Base-by-base conservation (phyloP, 1,140 invertebrate species). In the Acromyrmex echinatior region DNA sequence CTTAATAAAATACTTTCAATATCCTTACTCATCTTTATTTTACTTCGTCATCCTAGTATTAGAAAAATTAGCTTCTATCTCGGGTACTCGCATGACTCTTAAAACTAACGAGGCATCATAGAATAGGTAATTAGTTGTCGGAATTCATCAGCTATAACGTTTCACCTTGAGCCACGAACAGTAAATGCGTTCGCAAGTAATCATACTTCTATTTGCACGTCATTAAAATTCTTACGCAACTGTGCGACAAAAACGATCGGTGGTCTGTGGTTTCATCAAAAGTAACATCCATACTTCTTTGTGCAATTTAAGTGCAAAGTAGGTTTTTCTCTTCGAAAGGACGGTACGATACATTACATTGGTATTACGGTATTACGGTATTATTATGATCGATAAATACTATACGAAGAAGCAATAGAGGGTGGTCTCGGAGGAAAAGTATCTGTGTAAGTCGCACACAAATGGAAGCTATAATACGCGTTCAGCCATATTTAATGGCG, bases 401-500 rank as follows among this genome's bases (percentile, higher is more conserved):
- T 28, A 18, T 62, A 62, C 12, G 25, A 63, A 21, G 49, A 73
- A n/a, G 68, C 14, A 49, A 31, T 39, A 60, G 18, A 63, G 53
- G 39, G 70, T 84, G 80, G 51, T 45, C 78, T 31, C 65, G 4
- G 6, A 28, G 79, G n/a, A 45, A 16, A 81, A 81, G 39, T 58
- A 45, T 76, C 56, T 49, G 21, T 45, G 12, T 49, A 60, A n/a
- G 39, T 82, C 58, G 39, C 9, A 62, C 73, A 39, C 70, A 62
- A 74, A 80, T 68, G 63, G 12, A 62, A 74, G 80, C 51, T 49
- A 51, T 79, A 87, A 89, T 91, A 88, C 63, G 78, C 88, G 68
- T 65, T 81, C 86, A 66, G 58, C 81, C 85, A 86, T 86, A 86
- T 86, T 85, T 89, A 92, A 88, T 88, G 35, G 65, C 80, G 86